Conservation (phyloP, 2,888 invertebrate genomes). For the Melanchra persicariae region DNA sequence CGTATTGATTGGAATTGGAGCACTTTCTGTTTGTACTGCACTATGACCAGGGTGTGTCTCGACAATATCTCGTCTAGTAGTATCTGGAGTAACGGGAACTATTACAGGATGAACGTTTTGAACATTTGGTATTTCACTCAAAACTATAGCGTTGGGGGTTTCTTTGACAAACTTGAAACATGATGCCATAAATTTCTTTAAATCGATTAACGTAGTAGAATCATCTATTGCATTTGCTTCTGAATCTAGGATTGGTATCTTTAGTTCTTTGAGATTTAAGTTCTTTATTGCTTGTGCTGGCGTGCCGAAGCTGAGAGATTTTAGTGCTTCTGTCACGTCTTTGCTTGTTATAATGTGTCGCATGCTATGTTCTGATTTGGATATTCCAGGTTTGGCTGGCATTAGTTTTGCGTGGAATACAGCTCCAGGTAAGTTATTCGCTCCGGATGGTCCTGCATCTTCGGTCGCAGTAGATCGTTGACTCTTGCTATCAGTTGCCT, state of each 20-base stretch:
- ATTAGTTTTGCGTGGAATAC: constrained; percentile 67
- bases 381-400: constrained; percentile 77
- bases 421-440: constrained; percentile 79
- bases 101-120: constrained; percentile 71
- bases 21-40: constrained; percentile 68
- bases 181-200: constrained; percentile 84
- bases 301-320: constrained; percentile 79
- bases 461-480: constrained; percentile 64
- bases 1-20: constrained; percentile 60
- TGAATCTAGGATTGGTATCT: constrained; percentile 75
- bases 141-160: constrained; percentile 57
- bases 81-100: constrained; percentile 40
- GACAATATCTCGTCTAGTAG: constrained; percentile 55
- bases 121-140: constrained; percentile 72
- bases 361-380: constrained; percentile 87
- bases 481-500: constrained; percentile 58
- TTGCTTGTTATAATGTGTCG: constrained; percentile 81
- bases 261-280: constrained; percentile 75
- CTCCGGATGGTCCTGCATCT: constrained; percentile 84
- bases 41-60: constrained; percentile 73
- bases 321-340: constrained; percentile 83
- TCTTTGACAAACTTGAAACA: constrained; percentile 83
- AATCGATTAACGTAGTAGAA: constrained; percentile 78
- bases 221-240: constrained; percentile 68
- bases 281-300: constrained; percentile 69